Evolutionary conservation across 2,888 invertebrate genomes (phyloP), one percentile per base, ranked within the genome.

Genomic region (Cephus sareptanus): DNA sequence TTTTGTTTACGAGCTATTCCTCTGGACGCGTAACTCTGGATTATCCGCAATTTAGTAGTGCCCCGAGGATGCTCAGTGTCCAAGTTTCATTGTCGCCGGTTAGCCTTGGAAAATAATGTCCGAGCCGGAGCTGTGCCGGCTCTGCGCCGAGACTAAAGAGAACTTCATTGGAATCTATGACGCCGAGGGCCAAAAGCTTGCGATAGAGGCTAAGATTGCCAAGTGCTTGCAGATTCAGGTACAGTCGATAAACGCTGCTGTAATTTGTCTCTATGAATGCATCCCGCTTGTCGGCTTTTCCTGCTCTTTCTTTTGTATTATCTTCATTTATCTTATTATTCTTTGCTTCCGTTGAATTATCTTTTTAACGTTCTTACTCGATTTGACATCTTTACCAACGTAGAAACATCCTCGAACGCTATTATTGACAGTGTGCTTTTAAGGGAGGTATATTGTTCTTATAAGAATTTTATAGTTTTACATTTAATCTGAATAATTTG

Each of bases 181-280:
- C 79, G 86, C 90, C 23, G 92, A 92, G 81, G 92, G 92, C 68
- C 89, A 89, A 76, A 92, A 90, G 79, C 86, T 92, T 68, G 88
- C 85, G 9, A 90, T 92, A 78, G 90, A 92, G 81, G 83, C 84
- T 11, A 92, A 92, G 87, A 92, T 92, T 78, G 87, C 85, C 9
- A 92, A 92, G 83, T 92, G 91, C 83, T 88, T 92, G 81, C 91
- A 90, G 80, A 91, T 92, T 81, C 90, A 92, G 91, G 92, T 91
- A 83, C 31, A 71, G 23, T 71, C 23, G 56, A 56, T 56, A 56
- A 56, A 56, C 9, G 9, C 56, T 56, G 2, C 56, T 56, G 56
- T 56, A 56, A 56, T 56, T 56, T 23, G 56, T 23, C 23, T 56
- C 56, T 56, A 23, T 56, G 0, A 23, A 23, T 56, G 56, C 23